Evolutionary conservation across 2,888 invertebrate species (phyloP).

Genomic region (Tenthredo amoena): DNA sequence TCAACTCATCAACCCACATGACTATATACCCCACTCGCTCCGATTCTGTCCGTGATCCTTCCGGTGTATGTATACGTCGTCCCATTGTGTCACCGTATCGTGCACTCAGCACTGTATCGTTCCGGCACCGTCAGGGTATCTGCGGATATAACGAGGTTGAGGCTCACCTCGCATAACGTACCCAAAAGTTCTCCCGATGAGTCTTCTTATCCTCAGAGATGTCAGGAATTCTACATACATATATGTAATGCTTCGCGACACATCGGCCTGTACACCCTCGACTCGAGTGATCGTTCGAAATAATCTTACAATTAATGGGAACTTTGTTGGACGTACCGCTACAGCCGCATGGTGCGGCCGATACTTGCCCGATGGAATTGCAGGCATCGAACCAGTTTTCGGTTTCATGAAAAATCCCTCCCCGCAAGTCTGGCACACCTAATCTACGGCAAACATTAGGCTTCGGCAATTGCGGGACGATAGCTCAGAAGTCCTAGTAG

Average conservation of each 20-base stretch:
- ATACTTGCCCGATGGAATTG: background rate
- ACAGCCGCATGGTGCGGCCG: background rate
- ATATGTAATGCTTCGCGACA: background rate
- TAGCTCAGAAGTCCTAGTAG: constrained; percentile 45
- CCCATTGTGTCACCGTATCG: too few species aligned
- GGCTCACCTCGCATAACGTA: background rate
- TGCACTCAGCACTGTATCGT: too few species aligned
- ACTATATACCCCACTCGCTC: too few species aligned
- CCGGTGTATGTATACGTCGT: too few species aligned
- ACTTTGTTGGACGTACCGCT: background rate
- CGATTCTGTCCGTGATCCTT: too few species aligned
- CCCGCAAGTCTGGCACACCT: background rate
- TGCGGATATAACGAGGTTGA: background rate
- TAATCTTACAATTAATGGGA: background rate
- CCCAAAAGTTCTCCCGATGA: background rate
- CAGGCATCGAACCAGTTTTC: background rate
- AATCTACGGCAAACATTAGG: constrained; percentile 16
- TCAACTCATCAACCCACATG: too few species aligned
- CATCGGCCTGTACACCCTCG: background rate
- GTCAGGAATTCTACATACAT: background rate
- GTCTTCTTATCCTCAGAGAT: background rate
- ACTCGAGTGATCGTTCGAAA: background rate
- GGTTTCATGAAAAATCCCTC: constrained; percentile 8
- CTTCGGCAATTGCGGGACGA: constrained; percentile 45
- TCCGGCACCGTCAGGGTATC: background rate